Percentiles rank a stretch among this genome's conserved stretches.
phyloP scores from a whole-genome alignment of 2,113 vertebrate species.

The Mormyrus iriodes region DNA sequence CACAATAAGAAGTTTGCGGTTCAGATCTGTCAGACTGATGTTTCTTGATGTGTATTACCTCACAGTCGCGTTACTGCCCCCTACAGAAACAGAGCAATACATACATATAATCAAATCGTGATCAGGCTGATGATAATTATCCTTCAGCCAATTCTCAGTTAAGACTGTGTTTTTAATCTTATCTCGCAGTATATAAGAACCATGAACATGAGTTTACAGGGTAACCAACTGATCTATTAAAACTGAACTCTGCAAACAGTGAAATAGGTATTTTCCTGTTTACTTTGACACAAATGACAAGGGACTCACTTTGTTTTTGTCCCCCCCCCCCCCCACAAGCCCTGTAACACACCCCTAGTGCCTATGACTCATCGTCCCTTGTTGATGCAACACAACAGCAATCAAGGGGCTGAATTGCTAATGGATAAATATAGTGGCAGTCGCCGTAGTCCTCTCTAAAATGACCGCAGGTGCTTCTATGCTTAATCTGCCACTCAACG shows the following conservation, averaged over 20 bases:
- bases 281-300: neutral
- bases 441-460: neutral
- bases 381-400: conserved; percentile 19
- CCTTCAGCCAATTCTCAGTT: neutral
- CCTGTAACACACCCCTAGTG: neutral
- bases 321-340: neutral
- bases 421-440: neutral
- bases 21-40: neutral
- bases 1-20: neutral
- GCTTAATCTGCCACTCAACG: no score
- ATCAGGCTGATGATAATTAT: neutral
- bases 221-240: neutral
- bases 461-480: neutral
- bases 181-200: neutral
- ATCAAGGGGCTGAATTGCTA: neutral
- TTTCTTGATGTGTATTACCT: neutral
- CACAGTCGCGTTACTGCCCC: neutral
- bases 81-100: neutral
- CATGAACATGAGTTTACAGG: neutral
- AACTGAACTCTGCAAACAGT: neutral
- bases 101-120: neutral
- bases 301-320: neutral
- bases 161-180: neutral
- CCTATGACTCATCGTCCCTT: conserved; percentile 10
- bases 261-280: neutral